Conservation (phyloP, 2,113 vertebrate species). For the Pluvialis apricaria region DNA sequence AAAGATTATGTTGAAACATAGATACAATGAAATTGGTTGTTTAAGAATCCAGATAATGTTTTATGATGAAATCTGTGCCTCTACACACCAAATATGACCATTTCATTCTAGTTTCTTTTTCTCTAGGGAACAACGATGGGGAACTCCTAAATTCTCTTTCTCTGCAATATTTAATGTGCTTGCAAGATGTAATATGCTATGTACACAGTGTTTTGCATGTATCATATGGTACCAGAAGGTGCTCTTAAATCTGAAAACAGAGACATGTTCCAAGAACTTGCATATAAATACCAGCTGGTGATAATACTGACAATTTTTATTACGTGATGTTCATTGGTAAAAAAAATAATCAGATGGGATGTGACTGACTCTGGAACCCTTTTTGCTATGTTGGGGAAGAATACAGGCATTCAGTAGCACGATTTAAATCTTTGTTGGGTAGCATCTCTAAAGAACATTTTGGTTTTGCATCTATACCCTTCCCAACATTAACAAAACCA, state of each 20-base stretch:
- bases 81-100: neutral
- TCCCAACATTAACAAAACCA: neutral
- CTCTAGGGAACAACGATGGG: neutral
- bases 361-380: neutral
- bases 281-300: constrained; percentile 23
- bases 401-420: neutral
- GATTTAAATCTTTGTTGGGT: neutral
- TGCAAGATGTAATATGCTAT: neutral
- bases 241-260: constrained; percentile 2
- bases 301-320: neutral
- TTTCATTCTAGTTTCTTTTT: constrained; percentile 33
- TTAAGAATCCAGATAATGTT: neutral
- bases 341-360: neutral
- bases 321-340: neutral
- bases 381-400: neutral
- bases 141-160: neutral
- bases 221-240: neutral
- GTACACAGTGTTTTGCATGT: neutral
- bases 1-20: neutral
- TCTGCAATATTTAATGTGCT: neutral
- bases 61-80: neutral
- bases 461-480: neutral
- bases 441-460: neutral
- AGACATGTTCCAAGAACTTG: neutral
- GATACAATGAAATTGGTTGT: neutral